phyloP scores from a whole-genome alignment of 1,140 invertebrate genomes.

The Wasmannia auropunctata region DNA sequence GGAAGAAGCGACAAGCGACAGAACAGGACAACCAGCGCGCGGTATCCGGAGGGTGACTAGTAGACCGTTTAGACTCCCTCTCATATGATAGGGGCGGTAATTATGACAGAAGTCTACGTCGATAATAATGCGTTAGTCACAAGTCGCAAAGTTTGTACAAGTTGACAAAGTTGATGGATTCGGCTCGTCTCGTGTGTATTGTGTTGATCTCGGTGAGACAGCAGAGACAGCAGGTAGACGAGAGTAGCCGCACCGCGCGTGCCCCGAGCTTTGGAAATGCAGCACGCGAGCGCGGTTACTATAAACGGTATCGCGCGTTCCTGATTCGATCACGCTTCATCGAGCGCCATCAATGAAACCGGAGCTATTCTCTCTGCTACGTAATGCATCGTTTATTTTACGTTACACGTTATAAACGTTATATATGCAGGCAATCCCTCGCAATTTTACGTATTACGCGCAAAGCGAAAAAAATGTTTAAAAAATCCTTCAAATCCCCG shows the following conservation, averaged over 20 bases:
- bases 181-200: neutral
- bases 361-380: neutral
- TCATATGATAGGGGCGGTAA: neutral
- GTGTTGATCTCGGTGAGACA: neutral
- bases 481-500: neutral
- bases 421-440: neutral
- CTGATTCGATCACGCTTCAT: slow-evolving; percentile 26
- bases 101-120: too few relatives aligned
- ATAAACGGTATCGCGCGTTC: slow-evolving; percentile 45
- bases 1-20: neutral
- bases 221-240: neutral
- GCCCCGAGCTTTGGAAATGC: neutral
- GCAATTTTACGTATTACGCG: neutral
- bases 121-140: too few relatives aligned
- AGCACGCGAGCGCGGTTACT: neutral
- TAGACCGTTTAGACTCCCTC: neutral
- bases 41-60: neutral
- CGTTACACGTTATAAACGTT: neutral
- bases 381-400: slow-evolving; percentile 10
- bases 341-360: slow-evolving; percentile 31
- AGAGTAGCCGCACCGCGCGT: neutral
- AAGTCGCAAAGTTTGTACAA: too few relatives aligned
- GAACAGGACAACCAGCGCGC: neutral
- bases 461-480: neutral
- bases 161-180: neutral